Percentiles rank a stretch among this genome's conserved stretches.
Evolutionary conservation across 2,888 invertebrate genomes (phyloP).

Genomic region (Alviniconcha strummeri): DNA sequence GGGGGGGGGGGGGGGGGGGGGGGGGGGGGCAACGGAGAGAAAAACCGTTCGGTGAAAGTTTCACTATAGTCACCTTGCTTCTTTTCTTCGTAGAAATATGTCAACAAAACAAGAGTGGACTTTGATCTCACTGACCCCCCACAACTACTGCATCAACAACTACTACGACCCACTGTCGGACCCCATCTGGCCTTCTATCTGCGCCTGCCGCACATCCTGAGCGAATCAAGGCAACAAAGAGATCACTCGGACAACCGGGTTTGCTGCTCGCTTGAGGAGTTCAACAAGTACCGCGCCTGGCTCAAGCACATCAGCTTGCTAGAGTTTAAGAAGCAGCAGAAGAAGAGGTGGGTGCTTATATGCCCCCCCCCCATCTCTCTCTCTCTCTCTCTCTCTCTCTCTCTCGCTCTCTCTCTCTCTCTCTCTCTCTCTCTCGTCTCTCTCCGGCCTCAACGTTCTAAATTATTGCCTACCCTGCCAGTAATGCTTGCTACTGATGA

Average conservation of each 20-base stretch:
- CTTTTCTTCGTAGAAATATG: no score
- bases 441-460: neutral
- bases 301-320: conserved; percentile 12
- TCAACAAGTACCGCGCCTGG: conserved; percentile 37
- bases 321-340: neutral
- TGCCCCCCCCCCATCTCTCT: neutral
- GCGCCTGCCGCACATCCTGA: conserved; percentile 8
- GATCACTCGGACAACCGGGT: conserved; percentile 21
- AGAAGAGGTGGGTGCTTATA: conserved; percentile 1
- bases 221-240: conserved; percentile 5
- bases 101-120: conserved; percentile 12
- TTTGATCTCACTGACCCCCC: conserved; percentile 36
- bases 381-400: neutral
- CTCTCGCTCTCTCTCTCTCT: neutral
- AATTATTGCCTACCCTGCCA: neutral
- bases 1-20: no score
- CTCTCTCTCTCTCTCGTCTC: neutral
- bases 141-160: conserved; percentile 32
- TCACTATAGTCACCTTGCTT: no score
- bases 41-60: no score
- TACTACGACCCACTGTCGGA: conserved; percentile 35
- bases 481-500: neutral
- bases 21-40: no score
- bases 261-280: conserved; percentile 32
- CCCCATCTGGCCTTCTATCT: conserved; percentile 25